Evolutionary conservation across 2,113 vertebrate species (phyloP).

Genomic region (Saimiri boliviensis): DNA sequence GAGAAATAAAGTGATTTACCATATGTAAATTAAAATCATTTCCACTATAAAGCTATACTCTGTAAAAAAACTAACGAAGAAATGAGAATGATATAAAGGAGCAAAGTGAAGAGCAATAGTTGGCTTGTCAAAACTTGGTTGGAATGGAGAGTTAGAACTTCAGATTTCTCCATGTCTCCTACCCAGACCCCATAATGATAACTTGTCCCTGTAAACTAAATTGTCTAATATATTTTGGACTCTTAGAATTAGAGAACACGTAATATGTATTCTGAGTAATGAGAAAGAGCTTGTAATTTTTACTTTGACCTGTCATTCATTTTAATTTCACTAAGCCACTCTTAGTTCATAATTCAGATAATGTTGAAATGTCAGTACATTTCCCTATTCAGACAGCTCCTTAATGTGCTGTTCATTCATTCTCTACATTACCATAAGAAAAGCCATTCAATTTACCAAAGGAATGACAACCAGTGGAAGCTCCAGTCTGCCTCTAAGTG

Average conservation of each 20-base stretch:
- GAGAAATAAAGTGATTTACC: background rate
- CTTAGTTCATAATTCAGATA: constrained; percentile 68
- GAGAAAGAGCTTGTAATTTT: constrained; percentile 58
- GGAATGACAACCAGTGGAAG: constrained; percentile 12
- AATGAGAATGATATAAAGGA: background rate
- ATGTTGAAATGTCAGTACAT: constrained; percentile 71
- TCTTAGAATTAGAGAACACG: constrained; percentile 64
- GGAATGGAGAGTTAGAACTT: background rate
- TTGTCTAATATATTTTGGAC: background rate
- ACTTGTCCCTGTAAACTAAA: background rate
- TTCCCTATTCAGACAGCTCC: constrained; percentile 50
- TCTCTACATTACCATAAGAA: constrained; percentile 68
- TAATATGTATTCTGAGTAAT: constrained; percentile 43
- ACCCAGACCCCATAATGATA: background rate
- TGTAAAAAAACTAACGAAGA: background rate
- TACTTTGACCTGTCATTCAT: constrained; percentile 63
- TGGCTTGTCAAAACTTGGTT: background rate
- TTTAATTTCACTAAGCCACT: constrained; percentile 75
- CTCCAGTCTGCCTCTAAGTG: background rate
- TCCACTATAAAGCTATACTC: constrained; percentile 71
- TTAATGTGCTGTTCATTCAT: constrained; percentile 66
- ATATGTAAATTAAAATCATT: constrained; percentile 65
- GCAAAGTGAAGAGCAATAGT: background rate
- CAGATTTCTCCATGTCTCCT: background rate
- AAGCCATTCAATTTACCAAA: constrained; percentile 64